A percentile compares a stretch with the other conserved stretches of the same genome.
Evolutionary conservation across 2,113 vertebrate genomes (phyloP).

Genomic region (Phaetusa simplex): DNA sequence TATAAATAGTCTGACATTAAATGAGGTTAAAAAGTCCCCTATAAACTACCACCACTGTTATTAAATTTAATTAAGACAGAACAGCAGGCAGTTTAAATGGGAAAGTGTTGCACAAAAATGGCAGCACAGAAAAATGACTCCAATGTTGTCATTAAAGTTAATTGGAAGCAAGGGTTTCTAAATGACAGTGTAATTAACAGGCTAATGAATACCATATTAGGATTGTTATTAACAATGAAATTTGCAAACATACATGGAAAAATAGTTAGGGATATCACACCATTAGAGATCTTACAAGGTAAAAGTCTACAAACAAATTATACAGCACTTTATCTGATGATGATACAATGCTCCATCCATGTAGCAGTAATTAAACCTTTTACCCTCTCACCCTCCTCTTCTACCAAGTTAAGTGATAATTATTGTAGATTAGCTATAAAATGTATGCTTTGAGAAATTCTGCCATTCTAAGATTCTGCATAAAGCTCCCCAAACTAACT

Average conservation of each 20-base stretch:
- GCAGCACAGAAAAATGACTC: slow-evolving; percentile 43
- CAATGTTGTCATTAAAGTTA: slow-evolving; percentile 60
- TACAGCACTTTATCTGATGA: neutral
- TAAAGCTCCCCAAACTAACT: neutral
- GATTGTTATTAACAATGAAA: slow-evolving; percentile 61
- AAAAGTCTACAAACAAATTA: slow-evolving; percentile 28
- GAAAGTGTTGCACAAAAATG: slow-evolving; percentile 45
- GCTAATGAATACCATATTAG: slow-evolving; percentile 43
- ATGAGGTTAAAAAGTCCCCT: slow-evolving; percentile 51
- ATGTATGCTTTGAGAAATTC: slow-evolving; percentile 2
- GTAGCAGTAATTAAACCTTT: slow-evolving; percentile 5
- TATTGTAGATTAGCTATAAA: neutral
- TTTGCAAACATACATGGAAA: slow-evolving; percentile 46
- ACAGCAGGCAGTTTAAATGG: slow-evolving; percentile 33
- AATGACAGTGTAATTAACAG: slow-evolving; percentile 52
- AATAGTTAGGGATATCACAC: slow-evolving; percentile 10
- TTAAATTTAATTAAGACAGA: slow-evolving; percentile 66
- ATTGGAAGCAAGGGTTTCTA: slow-evolving; percentile 53
- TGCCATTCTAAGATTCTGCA: neutral
- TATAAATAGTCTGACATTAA: slow-evolving; percentile 49
- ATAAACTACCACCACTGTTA: slow-evolving; percentile 54
- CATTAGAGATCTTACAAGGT: neutral
- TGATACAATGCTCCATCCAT: neutral
- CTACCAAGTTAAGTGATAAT: slow-evolving; percentile 8
- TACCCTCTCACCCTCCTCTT: neutral